These are phyloP conservation scores for Globicephala melas DNA, from an alignment of 2,113 vertebrate species.

Conservation along the genomic window DNA sequence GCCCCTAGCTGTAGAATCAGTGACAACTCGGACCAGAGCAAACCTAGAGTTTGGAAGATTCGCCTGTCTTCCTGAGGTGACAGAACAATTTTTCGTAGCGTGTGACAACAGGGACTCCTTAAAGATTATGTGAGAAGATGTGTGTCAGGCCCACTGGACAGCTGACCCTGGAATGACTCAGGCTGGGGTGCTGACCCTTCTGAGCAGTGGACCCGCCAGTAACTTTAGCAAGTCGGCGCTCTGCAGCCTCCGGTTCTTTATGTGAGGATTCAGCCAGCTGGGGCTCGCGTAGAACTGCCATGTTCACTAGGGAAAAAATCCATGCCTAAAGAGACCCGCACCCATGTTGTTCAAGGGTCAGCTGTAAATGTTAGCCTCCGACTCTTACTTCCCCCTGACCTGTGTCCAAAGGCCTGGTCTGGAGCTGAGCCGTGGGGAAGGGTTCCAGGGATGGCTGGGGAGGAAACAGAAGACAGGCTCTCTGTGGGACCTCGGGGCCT, in stretches of 20 bases:
- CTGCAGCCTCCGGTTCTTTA: not conserved
- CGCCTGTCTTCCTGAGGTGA: not conserved
- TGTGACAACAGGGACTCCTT: not conserved
- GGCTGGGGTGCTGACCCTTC: not conserved
- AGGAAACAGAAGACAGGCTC: too few species aligned
- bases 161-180: not conserved
- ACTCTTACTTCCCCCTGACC: not conserved
- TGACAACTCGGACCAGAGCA: not conserved
- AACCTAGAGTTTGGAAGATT: not conserved
- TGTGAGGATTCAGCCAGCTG: not conserved
- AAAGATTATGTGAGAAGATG: not conserved
- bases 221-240: not conserved
- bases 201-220: not conserved
- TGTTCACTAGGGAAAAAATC: too few species aligned
- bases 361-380: not conserved
- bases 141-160: not conserved
- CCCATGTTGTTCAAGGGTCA: not conserved
- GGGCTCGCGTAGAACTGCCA: not conserved
- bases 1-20: not conserved
- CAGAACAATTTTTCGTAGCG: not conserved
- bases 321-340: not conserved
- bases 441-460: not conserved
- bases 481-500: too few species aligned
- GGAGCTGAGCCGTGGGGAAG: not conserved
- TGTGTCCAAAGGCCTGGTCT: not conserved